Evolutionary conservation across 2,113 vertebrate species (phyloP).

Genomic region (Labeo rohita): DNA sequence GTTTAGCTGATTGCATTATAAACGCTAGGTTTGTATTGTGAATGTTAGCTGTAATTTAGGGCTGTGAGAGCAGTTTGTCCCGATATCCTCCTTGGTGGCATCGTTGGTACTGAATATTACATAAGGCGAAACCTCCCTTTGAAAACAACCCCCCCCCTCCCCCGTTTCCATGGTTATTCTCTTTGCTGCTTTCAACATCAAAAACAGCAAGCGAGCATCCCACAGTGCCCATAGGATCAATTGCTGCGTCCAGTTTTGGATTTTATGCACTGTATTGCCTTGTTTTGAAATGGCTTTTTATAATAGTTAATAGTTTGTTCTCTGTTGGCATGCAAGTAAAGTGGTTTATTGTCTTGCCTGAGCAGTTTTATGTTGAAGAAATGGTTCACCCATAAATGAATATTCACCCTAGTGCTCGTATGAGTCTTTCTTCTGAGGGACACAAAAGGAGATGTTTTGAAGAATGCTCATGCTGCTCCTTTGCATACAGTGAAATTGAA

Average conservation of each 20-base stretch:
- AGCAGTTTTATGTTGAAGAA: not conserved
- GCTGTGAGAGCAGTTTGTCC: not conserved
- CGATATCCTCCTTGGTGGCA: constrained; percentile 16
- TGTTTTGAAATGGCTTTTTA: not conserved
- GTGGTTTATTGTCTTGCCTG: not conserved
- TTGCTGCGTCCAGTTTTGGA: not conserved
- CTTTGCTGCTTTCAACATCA: constrained; percentile 41
- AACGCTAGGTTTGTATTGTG: not conserved
- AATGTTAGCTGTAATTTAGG: not conserved
- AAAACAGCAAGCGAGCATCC: constrained; percentile 6
- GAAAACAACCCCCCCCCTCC: not conserved
- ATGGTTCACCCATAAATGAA: not conserved
- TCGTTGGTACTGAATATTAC: constrained; percentile 35
- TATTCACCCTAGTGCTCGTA: not conserved
- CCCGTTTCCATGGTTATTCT: constrained; percentile 49
- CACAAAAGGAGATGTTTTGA: not conserved
- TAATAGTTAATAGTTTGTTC: not conserved
- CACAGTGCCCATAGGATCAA: not conserved
- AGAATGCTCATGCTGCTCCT: not conserved
- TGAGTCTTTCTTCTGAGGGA: not conserved
- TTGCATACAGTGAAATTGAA: not conserved
- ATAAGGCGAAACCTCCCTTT: constrained; percentile 37
- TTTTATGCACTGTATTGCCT: not conserved
- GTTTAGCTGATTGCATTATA: constrained; percentile 12
- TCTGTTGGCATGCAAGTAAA: not conserved